Conservation (phyloP, 1,140 invertebrate genomes). For the Psilanteris sp. region DNA sequence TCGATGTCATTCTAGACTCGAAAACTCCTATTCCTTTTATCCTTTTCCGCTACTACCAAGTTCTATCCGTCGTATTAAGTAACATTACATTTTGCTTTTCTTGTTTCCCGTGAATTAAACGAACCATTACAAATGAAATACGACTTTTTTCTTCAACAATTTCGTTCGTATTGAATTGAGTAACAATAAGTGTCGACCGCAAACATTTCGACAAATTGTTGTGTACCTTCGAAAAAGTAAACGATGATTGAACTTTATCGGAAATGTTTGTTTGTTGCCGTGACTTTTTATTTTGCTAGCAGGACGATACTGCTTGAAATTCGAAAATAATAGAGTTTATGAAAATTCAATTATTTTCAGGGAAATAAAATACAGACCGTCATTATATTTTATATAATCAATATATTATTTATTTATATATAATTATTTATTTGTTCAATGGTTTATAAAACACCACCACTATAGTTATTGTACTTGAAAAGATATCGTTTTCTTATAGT, state of each 20-base stretch:
- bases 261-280: slow-evolving; percentile 1
- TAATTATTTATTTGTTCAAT: too few species aligned
- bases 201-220: slow-evolving; percentile 17
- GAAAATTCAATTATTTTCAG: too few species aligned
- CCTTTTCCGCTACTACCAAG: slow-evolving; percentile 23
- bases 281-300: background rate
- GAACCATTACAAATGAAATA: slow-evolving; percentile 35
- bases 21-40: slow-evolving; percentile 40
- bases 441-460: too few species aligned
- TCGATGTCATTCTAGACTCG: slow-evolving; percentile 54
- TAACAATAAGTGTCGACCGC: slow-evolving; percentile 27
- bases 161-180: slow-evolving; percentile 19
- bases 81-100: slow-evolving; percentile 39
- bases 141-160: slow-evolving; percentile 14
- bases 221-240: slow-evolving; percentile 5
- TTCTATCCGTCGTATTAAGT: slow-evolving; percentile 46
- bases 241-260: slow-evolving; percentile 23
- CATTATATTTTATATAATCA: too few species aligned
- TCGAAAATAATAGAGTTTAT: background rate
- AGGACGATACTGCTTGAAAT: background rate
- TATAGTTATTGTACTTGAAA: too few species aligned
- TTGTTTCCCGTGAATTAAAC: slow-evolving; percentile 27
- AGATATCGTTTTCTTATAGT: too few species aligned
- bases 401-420: too few species aligned
- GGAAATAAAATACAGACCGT: too few species aligned